These are phyloP conservation scores for Enteromius treurensis DNA, from an alignment of 2,797 vertebrate species.

Conservation along the genomic window DNA sequence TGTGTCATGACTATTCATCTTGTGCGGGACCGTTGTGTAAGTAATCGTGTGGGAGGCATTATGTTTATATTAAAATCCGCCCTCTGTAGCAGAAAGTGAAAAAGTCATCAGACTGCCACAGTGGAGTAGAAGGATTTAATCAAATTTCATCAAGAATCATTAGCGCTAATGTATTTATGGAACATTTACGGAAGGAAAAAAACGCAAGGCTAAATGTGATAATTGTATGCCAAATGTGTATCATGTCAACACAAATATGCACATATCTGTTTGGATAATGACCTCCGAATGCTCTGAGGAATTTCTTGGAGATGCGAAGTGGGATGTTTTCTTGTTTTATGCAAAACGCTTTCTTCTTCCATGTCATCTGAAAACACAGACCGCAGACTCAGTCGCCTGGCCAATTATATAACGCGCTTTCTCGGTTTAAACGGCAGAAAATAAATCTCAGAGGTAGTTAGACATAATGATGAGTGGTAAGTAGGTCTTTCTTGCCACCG, in stretches of 20 bases:
- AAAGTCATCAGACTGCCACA: neutral
- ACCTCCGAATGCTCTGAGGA: constrained; percentile 65
- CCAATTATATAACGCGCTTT: constrained; percentile 74
- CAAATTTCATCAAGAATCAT: constrained; percentile 59
- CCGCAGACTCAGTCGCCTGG: constrained; percentile 74
- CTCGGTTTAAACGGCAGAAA: constrained; percentile 69
- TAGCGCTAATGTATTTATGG: constrained; percentile 57
- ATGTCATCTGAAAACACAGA: constrained; percentile 64
- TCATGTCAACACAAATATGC: constrained; percentile 68
- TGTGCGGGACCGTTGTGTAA: neutral
- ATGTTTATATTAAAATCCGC: constrained; percentile 19
- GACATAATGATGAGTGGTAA: constrained; percentile 74
- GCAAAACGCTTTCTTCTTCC: constrained; percentile 63
- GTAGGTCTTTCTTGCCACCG: constrained; percentile 60
- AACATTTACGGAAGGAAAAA: constrained; percentile 7
- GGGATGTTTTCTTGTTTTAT: constrained; percentile 69
- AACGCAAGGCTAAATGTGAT: constrained; percentile 57
- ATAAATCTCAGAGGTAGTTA: constrained; percentile 67
- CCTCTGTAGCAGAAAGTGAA: neutral
- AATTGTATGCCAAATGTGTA: constrained; percentile 61
- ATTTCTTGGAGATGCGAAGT: constrained; percentile 69
- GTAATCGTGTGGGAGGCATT: constrained; percentile 10
- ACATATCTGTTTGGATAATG: constrained; percentile 69
- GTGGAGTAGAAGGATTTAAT: constrained; percentile 9
- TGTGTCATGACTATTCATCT: constrained; percentile 9